phyloP scores from a whole-genome alignment of 2,113 vertebrate species.

The Myrmophylax atrothorax region DNA sequence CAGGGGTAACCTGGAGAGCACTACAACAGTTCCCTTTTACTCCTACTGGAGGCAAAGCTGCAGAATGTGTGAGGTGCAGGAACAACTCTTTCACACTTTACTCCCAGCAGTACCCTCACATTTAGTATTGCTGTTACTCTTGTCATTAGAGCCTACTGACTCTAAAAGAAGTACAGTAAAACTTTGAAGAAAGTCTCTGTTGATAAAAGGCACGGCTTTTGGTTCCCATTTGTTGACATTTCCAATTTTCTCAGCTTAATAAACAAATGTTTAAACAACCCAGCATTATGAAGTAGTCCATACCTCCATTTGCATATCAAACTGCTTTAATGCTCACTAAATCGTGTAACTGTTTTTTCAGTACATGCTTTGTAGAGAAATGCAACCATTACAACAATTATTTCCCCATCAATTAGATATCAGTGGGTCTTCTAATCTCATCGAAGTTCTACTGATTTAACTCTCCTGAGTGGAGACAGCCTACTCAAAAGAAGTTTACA shows the following conservation, averaged over 20 bases:
- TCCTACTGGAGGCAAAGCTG: not conserved
- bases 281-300: not conserved
- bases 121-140: not conserved
- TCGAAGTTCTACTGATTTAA: slow-evolving; percentile 32
- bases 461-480: slow-evolving; percentile 22
- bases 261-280: slow-evolving; percentile 18
- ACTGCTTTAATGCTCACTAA: slow-evolving; percentile 15
- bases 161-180: not conserved
- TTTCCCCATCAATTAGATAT: slow-evolving; percentile 41
- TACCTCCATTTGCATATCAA: slow-evolving; percentile 4
- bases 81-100: not conserved
- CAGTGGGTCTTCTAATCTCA: not conserved
- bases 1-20: not conserved
- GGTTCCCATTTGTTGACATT: not conserved
- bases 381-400: slow-evolving; percentile 15
- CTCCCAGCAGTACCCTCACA: not conserved
- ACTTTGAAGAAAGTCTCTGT: not conserved
- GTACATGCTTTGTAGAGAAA: slow-evolving; percentile 1
- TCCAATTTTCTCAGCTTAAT: not conserved
- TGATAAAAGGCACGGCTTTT: not conserved
- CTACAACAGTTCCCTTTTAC: not conserved
- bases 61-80: not conserved
- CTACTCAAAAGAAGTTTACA: slow-evolving; percentile 35
- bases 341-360: not conserved
- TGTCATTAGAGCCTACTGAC: not conserved